Evolutionary conservation across 2,113 vertebrate species (phyloP).

Genomic region (Globicephala melas): DNA sequence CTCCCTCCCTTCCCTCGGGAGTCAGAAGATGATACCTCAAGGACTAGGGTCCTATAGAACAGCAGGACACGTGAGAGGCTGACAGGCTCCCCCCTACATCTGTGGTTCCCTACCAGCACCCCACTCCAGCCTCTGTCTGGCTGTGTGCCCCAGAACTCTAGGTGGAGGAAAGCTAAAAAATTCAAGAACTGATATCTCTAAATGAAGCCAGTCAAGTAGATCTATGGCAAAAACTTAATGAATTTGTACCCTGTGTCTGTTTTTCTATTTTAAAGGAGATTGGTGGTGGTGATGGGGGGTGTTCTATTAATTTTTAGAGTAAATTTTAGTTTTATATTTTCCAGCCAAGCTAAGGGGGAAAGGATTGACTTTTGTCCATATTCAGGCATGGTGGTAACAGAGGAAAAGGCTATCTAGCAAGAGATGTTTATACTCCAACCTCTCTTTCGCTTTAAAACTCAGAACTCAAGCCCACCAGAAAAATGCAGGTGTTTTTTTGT

Average conservation of each 20-base stretch:
- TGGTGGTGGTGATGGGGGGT: background rate
- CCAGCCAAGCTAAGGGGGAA: background rate
- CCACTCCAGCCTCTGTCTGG: background rate
- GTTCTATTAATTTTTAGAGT: background rate
- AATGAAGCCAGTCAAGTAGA: background rate
- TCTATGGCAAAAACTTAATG: background rate
- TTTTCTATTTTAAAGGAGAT: constrained; percentile 3
- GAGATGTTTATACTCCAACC: background rate
- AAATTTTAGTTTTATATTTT: constrained; percentile 31
- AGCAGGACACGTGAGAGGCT: background rate
- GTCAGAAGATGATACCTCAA: background rate
- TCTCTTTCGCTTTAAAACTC: background rate
- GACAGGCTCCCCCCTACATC: too few species aligned
- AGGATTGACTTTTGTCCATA: background rate
- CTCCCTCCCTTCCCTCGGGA: background rate
- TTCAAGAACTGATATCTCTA: background rate
- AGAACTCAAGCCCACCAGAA: background rate
- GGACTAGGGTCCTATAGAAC: background rate
- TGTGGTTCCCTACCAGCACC: background rate
- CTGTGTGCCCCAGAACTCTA: background rate
- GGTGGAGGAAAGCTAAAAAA: background rate
- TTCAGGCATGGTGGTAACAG: background rate
- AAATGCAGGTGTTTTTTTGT: background rate
- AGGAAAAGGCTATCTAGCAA: background rate
- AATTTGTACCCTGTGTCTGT: background rate